Conservation (phyloP, 2,888 invertebrate genomes). For the Seira ritae region DNA sequence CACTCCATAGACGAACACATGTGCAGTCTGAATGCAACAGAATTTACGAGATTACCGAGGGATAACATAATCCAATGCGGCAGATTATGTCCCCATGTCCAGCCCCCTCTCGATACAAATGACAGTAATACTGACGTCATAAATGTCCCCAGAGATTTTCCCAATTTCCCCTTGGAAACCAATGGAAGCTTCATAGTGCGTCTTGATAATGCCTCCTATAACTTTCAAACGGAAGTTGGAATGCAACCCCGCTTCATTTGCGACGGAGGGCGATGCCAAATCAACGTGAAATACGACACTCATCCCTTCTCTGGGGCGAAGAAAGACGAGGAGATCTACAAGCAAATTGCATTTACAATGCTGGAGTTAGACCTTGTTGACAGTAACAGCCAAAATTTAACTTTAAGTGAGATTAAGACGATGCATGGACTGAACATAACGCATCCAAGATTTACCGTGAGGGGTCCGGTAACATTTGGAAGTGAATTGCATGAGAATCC, state of each 20-base stretch:
- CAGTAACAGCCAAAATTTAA: neutral
- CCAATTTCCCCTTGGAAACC: slow-evolving; percentile 26
- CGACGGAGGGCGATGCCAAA: neutral
- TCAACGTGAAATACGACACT: neutral
- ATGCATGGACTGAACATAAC: slow-evolving; percentile 10
- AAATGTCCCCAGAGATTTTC: neutral
- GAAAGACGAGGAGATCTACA: neutral
- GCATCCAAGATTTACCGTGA: slow-evolving; percentile 28
- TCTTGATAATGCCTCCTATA: slow-evolving; percentile 2
- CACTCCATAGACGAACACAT: slow-evolving; percentile 51
- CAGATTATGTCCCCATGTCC: slow-evolving; percentile 54
- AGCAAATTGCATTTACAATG: neutral
- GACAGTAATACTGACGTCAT: neutral
- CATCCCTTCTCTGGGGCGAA: too few species aligned
- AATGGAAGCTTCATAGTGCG: neutral
- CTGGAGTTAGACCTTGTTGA: neutral
- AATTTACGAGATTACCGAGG: slow-evolving; percentile 35
- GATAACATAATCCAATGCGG: slow-evolving; percentile 62
- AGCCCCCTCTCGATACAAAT: too few species aligned
- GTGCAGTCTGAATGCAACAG: slow-evolving; percentile 52
- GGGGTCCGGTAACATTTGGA: slow-evolving; percentile 43
- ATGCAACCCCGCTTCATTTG: slow-evolving; percentile 27
- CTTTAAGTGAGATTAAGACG: too few species aligned
- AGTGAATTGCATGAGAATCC: slow-evolving; percentile 37
- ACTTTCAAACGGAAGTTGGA: slow-evolving; percentile 24